Percentiles rank a stretch among this genome's conserved stretches.
These are phyloP conservation scores for Portevinia maculata DNA, from an alignment of 2,888 invertebrate species.

Conservation along the genomic window DNA sequence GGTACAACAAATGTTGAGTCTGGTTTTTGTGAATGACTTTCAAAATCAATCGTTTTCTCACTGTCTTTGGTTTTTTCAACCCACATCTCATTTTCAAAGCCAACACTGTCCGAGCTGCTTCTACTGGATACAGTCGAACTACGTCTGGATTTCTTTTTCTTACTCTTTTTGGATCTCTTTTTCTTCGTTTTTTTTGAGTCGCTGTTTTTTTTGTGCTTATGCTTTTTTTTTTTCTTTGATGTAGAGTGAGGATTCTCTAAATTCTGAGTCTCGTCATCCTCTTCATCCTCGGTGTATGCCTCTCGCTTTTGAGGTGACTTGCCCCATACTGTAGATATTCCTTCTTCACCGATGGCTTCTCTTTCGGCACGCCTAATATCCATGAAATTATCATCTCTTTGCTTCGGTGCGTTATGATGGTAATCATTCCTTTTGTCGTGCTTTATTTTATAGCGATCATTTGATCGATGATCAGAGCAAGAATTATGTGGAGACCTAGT, in stretches of 20 bases:
- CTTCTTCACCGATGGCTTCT: conserved; percentile 89
- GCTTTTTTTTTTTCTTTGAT: conserved; percentile 77
- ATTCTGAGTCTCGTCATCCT: conserved; percentile 76
- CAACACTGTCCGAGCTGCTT: conserved; percentile 76
- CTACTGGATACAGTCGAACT: conserved; percentile 79
- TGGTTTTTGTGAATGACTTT: neutral
- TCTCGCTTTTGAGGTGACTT: conserved; percentile 88
- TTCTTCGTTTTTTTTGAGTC: conserved; percentile 77
- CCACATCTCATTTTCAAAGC: conserved; percentile 65
- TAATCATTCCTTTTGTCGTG: conserved; percentile 65
- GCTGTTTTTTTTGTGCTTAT: conserved; percentile 72
- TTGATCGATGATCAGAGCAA: conserved; percentile 77
- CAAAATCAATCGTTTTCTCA: conserved; percentile 76
- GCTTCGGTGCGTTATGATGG: conserved; percentile 53
- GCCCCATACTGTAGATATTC: conserved; percentile 89
- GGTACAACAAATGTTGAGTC: conserved; percentile 5
- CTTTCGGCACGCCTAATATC: conserved; percentile 89
- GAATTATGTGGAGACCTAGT: conserved; percentile 19
- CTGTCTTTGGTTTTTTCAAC: conserved; percentile 77
- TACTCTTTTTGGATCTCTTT: conserved; percentile 84
- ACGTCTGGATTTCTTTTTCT: conserved; percentile 81
- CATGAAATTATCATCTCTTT: conserved; percentile 85
- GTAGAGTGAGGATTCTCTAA: conserved; percentile 77
- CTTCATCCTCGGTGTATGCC: conserved; percentile 84
- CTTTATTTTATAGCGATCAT: conserved; percentile 77